These are phyloP conservation scores for Microtus montanus DNA, from an alignment of 2,113 vertebrate genomes.

Conservation along the genomic window DNA sequence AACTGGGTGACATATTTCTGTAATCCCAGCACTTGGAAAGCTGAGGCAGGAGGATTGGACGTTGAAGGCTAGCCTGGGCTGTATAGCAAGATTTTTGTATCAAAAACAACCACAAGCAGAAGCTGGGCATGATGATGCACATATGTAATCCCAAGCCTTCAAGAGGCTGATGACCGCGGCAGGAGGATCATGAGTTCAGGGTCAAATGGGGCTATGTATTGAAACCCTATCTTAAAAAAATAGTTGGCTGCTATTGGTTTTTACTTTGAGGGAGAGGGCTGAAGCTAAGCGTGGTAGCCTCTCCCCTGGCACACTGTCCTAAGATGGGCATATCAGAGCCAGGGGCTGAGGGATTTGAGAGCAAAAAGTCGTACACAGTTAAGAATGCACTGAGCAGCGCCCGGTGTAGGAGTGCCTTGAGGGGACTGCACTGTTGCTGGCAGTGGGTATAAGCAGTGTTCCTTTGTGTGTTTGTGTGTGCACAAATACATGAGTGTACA, in stretches of 20 bases:
- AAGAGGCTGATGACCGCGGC: neutral
- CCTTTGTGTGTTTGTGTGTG: neutral
- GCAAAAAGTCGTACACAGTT: no score
- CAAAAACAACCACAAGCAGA: neutral
- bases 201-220: neutral
- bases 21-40: neutral
- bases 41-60: neutral
- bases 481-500: neutral
- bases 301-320: neutral
- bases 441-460: neutral
- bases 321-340: neutral
- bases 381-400: neutral
- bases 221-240: neutral
- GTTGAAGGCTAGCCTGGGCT: neutral
- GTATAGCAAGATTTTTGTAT: neutral
- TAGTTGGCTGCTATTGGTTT: neutral
- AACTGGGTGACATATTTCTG: neutral
- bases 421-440: fast-evolving
- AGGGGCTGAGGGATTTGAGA: neutral
- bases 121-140: neutral
- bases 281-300: neutral
- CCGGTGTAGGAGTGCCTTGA: neutral
- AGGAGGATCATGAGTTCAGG: neutral
- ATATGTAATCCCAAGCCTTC: neutral
- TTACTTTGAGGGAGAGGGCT: neutral